Evolutionary conservation across 1,140 invertebrate species (phyloP), one percentile per base, ranked within the genome.

Genomic region (Trachymyrmex septentrionalis): DNA sequence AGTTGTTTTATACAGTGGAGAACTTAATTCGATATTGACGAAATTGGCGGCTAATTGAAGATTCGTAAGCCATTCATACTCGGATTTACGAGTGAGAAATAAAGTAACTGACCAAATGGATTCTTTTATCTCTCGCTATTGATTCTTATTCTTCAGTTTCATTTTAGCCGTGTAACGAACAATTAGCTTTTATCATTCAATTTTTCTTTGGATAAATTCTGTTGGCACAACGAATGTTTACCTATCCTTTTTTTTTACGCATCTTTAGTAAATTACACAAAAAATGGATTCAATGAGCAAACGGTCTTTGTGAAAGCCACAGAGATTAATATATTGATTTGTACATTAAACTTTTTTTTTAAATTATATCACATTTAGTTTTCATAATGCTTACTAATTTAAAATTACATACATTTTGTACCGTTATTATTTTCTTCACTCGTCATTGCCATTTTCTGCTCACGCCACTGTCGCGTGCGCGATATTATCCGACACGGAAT

Each of bases 31-130:
- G 27, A 21, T 57, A 73, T 55, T 38, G 38, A 19, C 27, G 1
- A 73, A 84, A 84, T 84, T 61, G 80, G 44, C 38, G 24, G 14
- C 80, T 84, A 84, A 84, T 84, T 84, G 69, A 84, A 84, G 55
- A 73, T 84, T 73, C 9, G 24, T 5, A 55, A 34, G 53, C 55
- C 38, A 63, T 84, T 84, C 27, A 84, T 50, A 63, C 24, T 21
- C 38, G 80, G 80, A 84, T 84, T 84, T 84, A 75, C 55, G 69
- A 38, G 55, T n/a, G 55, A 61, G 53, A 73, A 73, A 73, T 84
- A 61, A 84, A 59, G 67, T 82, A 82, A 61, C 55, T 44, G 34
- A 69, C 34, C 21, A n/a, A 38, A 34, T 73, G 6, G 4, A 84
- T 84, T 61, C 38, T 84, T 84, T 84, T n/a, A 84, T 84, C 24